A percentile compares a stretch with the other conserved stretches of the same genome.
These are phyloP conservation scores for Prunella strophiata DNA, from an alignment of 2,797 vertebrate genomes.

Conservation along the genomic window DNA sequence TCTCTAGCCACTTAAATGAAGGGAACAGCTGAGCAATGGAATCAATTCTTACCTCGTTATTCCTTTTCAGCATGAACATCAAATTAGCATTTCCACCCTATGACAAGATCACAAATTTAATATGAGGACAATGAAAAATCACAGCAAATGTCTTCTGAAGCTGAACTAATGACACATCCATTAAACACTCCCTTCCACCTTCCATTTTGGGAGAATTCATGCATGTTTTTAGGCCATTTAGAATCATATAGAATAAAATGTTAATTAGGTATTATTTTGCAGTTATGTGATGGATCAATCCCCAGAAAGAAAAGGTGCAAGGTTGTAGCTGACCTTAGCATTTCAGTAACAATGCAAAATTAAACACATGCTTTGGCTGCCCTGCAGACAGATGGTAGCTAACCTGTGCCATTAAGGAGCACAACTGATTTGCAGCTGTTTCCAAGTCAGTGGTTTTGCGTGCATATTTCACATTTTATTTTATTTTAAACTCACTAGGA, in stretches of 20 bases:
- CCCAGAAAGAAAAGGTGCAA: slow-evolving; percentile 8
- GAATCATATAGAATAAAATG: not conserved
- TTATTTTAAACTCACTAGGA: not conserved
- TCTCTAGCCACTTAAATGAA: slow-evolving; percentile 22
- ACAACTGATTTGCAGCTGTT: not conserved
- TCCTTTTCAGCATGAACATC: slow-evolving; percentile 90
- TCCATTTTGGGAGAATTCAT: not conserved
- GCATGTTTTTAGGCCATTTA: not conserved
- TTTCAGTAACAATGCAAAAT: slow-evolving; percentile 29
- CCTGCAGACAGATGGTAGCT: slow-evolving; percentile 39
- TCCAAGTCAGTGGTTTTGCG: not conserved
- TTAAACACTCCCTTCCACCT: not conserved
- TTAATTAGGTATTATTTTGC: slow-evolving; percentile 11
- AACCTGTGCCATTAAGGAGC: not conserved
- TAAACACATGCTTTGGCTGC: slow-evolving; percentile 21
- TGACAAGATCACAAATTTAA: slow-evolving; percentile 57
- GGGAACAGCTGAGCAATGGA: not conserved
- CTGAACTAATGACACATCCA: not conserved
- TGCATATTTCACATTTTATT: not conserved
- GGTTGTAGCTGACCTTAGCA: not conserved
- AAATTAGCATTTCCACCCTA: slow-evolving; percentile 91
- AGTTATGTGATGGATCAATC: not conserved
- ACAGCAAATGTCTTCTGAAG: not conserved
- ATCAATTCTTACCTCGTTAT: slow-evolving; percentile 90
- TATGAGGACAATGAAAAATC: slow-evolving; percentile 16